Base-by-base conservation (phyloP, 2,888 invertebrate species). In the Orthonevra nobilis region DNA sequence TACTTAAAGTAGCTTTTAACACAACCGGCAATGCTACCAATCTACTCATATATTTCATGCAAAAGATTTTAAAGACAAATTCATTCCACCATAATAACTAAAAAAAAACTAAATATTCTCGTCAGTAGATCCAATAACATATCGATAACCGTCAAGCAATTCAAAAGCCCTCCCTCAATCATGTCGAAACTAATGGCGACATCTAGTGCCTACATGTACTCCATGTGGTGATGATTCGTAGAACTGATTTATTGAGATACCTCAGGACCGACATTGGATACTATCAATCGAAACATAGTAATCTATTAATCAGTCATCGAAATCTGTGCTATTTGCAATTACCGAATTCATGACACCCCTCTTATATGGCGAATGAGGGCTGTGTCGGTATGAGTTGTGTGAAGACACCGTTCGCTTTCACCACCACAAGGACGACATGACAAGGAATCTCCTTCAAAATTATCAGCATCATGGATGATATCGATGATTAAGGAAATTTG, bases 301-400 rank as follows among this genome's bases (percentile, higher is more conserved):
- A 75, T 75, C 70, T 70, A 75, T 69, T 75, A 69, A 75, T 69
- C 63, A 75, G 74, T 68, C 70, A 70, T 75, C 63, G 75, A 63
- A 70, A 64, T 75, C 70, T 50, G 50, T 70, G 42, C 56, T 48
- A 50, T 63, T 60, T 50, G 30, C 30, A 14, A 38, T 15, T 44
- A 42, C 42, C 61, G 60, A 50, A 34, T 54, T 42, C 44, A 44
- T 19, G 64, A 52, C 23, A 64, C 42, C 32, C 6, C 19, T 12
- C 19, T 20, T 36, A 34, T n/a, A n/a, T 32, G 30, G 1, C 10
- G 20, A 4, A 7, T n/a, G n/a, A n/a, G n/a, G n/a, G n/a, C n/a
- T n/a, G n/a, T n/a, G n/a, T n/a, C n/a, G n/a, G n/a, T n/a, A n/a
- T n/a, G n/a, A n/a, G n/a, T n/a, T n/a, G n/a, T n/a, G n/a, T n/a